Evolutionary conservation across 2,113 vertebrate species (phyloP).

Genomic region (Heterochromis multidens): DNA sequence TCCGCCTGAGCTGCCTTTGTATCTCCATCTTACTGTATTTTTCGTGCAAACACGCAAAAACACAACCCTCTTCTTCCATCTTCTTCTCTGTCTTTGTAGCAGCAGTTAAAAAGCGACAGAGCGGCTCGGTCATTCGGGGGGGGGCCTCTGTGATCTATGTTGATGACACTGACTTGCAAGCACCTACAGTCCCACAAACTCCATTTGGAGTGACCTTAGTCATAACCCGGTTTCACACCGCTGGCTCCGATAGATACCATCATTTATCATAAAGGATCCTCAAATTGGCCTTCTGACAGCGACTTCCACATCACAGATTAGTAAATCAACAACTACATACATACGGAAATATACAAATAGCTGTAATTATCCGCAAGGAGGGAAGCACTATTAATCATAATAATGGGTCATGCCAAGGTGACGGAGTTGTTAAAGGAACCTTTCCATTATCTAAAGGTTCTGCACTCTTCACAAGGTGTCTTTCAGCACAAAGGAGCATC

Average conservation of each 20-base stretch:
- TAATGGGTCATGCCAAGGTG: slow-evolving; percentile 17
- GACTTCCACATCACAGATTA: slow-evolving; percentile 35
- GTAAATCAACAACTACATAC: slow-evolving; percentile 51
- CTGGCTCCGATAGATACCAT: slow-evolving; percentile 38
- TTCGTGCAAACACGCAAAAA: background rate
- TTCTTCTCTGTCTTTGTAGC: slow-evolving; percentile 3
- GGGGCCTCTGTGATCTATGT: slow-evolving; percentile 42
- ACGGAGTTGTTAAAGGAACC: slow-evolving; percentile 4
- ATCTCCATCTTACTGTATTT: background rate
- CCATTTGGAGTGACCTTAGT: slow-evolving; percentile 62
- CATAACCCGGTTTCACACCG: slow-evolving; percentile 48
- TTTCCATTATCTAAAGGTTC: slow-evolving; percentile 1
- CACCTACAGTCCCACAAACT: slow-evolving; percentile 49
- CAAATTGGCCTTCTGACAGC: slow-evolving; percentile 40
- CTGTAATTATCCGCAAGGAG: slow-evolving; percentile 30
- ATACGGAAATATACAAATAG: slow-evolving; percentile 44
- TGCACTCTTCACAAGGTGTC: slow-evolving; percentile 1
- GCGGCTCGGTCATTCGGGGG: slow-evolving; percentile 27
- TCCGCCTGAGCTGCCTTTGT: background rate
- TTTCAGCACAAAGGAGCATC: background rate
- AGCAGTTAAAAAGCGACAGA: slow-evolving; percentile 16
- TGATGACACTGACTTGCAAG: slow-evolving; percentile 52
- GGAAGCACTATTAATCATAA: slow-evolving; percentile 31
- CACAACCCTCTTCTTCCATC: background rate
- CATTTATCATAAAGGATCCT: slow-evolving; percentile 41